Conservation (phyloP, 1,140 invertebrate species). For the Drosophila erecta region DNA sequence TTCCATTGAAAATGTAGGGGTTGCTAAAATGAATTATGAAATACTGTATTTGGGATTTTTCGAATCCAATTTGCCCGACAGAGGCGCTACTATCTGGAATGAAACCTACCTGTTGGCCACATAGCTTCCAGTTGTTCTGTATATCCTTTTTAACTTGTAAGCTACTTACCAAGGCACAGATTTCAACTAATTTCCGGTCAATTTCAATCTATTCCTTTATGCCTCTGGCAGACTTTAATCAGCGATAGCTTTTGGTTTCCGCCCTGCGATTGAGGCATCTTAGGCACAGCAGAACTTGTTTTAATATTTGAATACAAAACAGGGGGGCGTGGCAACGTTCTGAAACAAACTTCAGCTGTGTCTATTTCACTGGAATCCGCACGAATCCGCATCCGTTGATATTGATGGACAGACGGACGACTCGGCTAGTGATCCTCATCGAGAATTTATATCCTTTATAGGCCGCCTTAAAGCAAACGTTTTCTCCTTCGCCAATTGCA, state of each 20-base stretch:
- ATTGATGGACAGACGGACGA: too few relatives aligned
- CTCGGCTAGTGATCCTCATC: too few relatives aligned
- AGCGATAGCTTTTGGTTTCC: background rate
- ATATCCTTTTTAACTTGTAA: background rate
- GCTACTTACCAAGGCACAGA: background rate
- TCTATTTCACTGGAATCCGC: too few relatives aligned
- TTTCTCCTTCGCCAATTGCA: too few relatives aligned
- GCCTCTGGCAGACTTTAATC: slow-evolving; percentile 13
- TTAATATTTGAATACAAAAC: too few relatives aligned
- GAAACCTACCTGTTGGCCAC: slow-evolving; percentile 7
- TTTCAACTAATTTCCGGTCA: slow-evolving; percentile 17
- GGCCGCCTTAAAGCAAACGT: too few relatives aligned
- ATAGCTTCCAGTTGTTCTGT: background rate
- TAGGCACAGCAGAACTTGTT: too few relatives aligned
- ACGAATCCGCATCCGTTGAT: too few relatives aligned
- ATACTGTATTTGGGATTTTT: background rate
- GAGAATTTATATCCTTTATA: too few relatives aligned
- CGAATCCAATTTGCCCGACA: background rate
- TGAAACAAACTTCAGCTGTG: too few relatives aligned
- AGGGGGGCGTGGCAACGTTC: too few relatives aligned
- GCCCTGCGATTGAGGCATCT: background rate
- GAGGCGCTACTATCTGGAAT: background rate
- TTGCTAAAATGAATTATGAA: too few relatives aligned
- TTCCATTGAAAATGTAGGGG: background rate
- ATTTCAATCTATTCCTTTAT: background rate